Percentiles rank a stretch among this genome's conserved stretches.
These are phyloP conservation scores for Coenobita brevimanus DNA, from an alignment of 1,140 invertebrate species.

Conservation along the genomic window DNA sequence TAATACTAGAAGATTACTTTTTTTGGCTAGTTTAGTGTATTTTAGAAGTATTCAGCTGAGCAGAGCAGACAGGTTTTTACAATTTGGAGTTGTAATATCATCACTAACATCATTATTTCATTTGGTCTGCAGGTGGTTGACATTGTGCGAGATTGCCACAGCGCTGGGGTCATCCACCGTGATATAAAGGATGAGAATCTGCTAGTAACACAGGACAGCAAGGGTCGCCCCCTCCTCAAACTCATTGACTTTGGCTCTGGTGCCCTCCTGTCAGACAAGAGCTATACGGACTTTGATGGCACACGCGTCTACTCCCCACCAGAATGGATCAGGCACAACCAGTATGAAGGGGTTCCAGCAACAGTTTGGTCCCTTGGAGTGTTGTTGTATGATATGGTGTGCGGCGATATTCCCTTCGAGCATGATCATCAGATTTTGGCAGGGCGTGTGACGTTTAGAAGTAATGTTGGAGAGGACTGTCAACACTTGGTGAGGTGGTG, in stretches of 20 bases:
- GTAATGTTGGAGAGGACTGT: slow-evolving; percentile 76
- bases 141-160: slow-evolving; percentile 76
- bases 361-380: slow-evolving; percentile 83
- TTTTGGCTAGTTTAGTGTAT: too few species aligned
- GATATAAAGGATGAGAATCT: slow-evolving; percentile 79
- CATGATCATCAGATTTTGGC: slow-evolving; percentile 80
- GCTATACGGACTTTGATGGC: slow-evolving; percentile 83
- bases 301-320: slow-evolving; percentile 79
- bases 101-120: too few species aligned
- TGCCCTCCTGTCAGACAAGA: slow-evolving; percentile 77
- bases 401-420: slow-evolving; percentile 83
- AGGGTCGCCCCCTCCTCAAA: slow-evolving; percentile 72
- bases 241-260: slow-evolving; percentile 83
- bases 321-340: slow-evolving; percentile 79
- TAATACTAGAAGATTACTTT: too few species aligned
- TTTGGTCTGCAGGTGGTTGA: slow-evolving; percentile 75
- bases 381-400: slow-evolving; percentile 82
- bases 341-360: slow-evolving; percentile 78
- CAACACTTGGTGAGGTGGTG: slow-evolving; percentile 79
- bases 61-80: background rate
- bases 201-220: slow-evolving; percentile 58
- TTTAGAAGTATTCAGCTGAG: too few species aligned
- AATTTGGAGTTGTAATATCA: too few species aligned
- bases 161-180: slow-evolving; percentile 78
- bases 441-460: slow-evolving; percentile 78